Conservation (phyloP, 2,113 vertebrate genomes). For the Forbesichthys agassizii region DNA sequence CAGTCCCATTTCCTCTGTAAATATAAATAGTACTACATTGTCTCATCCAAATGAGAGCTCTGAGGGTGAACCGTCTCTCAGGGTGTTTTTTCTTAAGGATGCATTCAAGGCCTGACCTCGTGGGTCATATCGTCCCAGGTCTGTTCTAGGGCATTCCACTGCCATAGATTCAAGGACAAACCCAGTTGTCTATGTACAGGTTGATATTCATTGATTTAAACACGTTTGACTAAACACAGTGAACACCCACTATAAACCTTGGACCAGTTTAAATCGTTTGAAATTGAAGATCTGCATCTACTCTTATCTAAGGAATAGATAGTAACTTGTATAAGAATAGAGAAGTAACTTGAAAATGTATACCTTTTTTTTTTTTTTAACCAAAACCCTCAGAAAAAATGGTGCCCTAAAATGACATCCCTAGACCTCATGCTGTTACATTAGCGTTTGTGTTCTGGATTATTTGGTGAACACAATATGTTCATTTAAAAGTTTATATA, state of each 20-base stretch:
- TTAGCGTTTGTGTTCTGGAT: slow-evolving; percentile 43
- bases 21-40: slow-evolving; percentile 46
- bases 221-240: background rate
- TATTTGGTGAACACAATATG: slow-evolving; percentile 23
- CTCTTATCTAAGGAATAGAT: slow-evolving; percentile 4
- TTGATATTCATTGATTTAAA: slow-evolving; percentile 15
- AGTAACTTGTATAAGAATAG: too few species aligned
- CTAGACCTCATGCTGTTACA: slow-evolving; percentile 50
- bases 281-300: slow-evolving; percentile 32
- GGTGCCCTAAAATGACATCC: slow-evolving; percentile 27
- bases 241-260: background rate
- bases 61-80: background rate
- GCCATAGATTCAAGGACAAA: background rate
- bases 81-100: background rate
- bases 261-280: background rate
- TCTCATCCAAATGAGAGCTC: slow-evolving; percentile 6
- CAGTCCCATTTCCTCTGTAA: background rate
- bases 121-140: slow-evolving; percentile 2
- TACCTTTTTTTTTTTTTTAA: background rate
- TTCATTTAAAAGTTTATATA: background rate
- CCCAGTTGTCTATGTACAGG: slow-evolving; percentile 10
- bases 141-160: slow-evolving; percentile 8
- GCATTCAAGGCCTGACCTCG: background rate
- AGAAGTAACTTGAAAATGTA: too few species aligned
- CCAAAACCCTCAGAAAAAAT: slow-evolving; percentile 30